Evolutionary conservation across 2,113 vertebrate genomes (phyloP), one percentile per base, ranked within the genome.

Genomic region (Tamias sibiricus): DNA sequence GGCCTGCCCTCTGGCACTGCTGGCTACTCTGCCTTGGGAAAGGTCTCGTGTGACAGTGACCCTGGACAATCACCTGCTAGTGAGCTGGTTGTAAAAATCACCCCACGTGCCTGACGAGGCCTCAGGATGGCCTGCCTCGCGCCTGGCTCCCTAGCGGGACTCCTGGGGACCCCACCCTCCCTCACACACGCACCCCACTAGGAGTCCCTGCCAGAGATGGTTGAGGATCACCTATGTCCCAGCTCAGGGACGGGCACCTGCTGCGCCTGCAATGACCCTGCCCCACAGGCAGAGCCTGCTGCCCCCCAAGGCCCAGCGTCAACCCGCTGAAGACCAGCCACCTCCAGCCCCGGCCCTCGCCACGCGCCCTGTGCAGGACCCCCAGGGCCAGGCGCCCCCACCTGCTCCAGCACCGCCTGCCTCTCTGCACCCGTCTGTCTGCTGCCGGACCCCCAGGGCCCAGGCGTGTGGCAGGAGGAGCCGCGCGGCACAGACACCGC

Each of bases 81-180:
- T 0, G 9, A 40, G 1, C 16, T 9, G 20, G 10, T 57, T 30
- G 35, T 10, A 9, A 0, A 30, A 86, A 28, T 0, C 1, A 0
- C 17, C 30, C 24, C 0, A 0, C 10, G 35, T 0, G 13, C 37
- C 35, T 16, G 3, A 22, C 5, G 3, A 42, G n/a, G 44, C 5
- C 3, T 4, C 26, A 26, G 28, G 2, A 20, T 6, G 20, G 8
- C 62, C 4, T 1, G 10, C 49, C 52, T 30, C 64, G 64, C 2
- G 0, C 32, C n/a, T 13, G 54, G 22, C 32, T 1, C n/a, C 24
- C 42, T 11, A 4, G 24, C 35, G 4, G 69, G 59, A 44, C 42
- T 30, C 17, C 69, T 9, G 1, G 19, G 52, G 71, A 19, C 35
- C 35, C 17, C 66, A 4, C 2, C 5, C 22, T 57, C 8, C 54